Evolutionary conservation across 2,113 vertebrate species (phyloP).

Genomic region (Balaenoptera acutorostrata): DNA sequence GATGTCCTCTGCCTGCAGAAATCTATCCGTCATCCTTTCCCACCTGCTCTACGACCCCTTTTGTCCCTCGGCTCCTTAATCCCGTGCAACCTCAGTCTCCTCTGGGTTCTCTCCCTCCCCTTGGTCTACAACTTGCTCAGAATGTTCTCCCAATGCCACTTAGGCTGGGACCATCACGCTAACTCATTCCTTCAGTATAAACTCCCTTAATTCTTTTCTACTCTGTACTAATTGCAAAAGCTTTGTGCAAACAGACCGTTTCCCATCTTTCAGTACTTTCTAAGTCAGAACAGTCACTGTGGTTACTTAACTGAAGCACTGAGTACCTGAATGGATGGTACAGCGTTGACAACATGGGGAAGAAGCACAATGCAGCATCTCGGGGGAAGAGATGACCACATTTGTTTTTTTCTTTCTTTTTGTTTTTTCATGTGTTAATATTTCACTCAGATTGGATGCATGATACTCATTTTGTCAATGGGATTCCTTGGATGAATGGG

Average conservation of each 20-base stretch:
- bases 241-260: background rate
- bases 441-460: background rate
- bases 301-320: background rate
- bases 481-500: background rate
- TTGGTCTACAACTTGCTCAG: no score
- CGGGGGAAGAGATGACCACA: background rate
- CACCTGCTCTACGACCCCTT: background rate
- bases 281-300: background rate
- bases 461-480: background rate
- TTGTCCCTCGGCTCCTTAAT: rapidly evolving
- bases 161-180: rapidly evolving
- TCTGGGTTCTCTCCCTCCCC: background rate
- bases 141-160: background rate
- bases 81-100: rapidly evolving
- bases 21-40: no score
- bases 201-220: background rate
- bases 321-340: background rate
- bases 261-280: background rate
- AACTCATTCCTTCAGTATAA: background rate
- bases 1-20: background rate
- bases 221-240: background rate
- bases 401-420: background rate
- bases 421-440: background rate
- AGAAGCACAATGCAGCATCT: background rate
- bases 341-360: rapidly evolving